A percentile compares a stretch with the other conserved stretches of the same genome.
These are phyloP conservation scores for Anastrepha obliqua DNA, from an alignment of 1,140 invertebrate species.

Conservation along the genomic window DNA sequence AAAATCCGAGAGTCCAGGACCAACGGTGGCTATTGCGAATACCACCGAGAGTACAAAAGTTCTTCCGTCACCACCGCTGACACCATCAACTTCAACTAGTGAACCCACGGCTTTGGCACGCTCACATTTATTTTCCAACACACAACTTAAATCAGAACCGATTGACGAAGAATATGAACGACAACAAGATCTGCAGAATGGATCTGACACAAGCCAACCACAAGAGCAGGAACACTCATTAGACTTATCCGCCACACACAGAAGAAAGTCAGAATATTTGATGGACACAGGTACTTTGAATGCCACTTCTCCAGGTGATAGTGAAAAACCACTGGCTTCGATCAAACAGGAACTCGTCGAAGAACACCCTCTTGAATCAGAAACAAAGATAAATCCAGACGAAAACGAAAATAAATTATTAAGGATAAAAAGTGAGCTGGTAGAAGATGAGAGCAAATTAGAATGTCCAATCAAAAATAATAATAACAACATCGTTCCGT, in stretches of 20 bases:
- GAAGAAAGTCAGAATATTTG: conserved; percentile 34
- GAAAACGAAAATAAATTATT: conserved; percentile 66
- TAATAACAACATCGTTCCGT: conserved; percentile 54
- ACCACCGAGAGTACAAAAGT: conserved; percentile 70
- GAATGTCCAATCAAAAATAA: conserved; percentile 49
- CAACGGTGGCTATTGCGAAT: conserved; percentile 48
- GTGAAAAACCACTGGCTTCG: not conserved
- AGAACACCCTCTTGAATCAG: conserved; percentile 55
- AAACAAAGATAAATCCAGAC: not conserved
- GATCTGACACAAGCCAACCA: not conserved
- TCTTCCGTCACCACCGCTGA: conserved; percentile 71
- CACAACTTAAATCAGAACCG: conserved; percentile 52
- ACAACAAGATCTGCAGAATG: not conserved
- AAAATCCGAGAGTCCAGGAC: conserved; percentile 60
- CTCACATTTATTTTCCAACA: not conserved
- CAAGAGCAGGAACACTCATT: conserved; percentile 52
- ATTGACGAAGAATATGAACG: conserved; percentile 43
- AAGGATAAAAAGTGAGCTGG: conserved; percentile 66
- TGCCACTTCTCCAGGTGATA: not conserved
- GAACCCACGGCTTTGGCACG: not conserved
- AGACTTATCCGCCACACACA: conserved; percentile 53
- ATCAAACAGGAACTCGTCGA: conserved; percentile 71
- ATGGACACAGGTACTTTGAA: not conserved
- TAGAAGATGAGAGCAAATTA: conserved; percentile 60
- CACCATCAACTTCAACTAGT: conserved; percentile 61